Evolutionary conservation across 2,113 vertebrate genomes (phyloP), one percentile per base, ranked within the genome.

Genomic region (Tichodroma muraria): DNA sequence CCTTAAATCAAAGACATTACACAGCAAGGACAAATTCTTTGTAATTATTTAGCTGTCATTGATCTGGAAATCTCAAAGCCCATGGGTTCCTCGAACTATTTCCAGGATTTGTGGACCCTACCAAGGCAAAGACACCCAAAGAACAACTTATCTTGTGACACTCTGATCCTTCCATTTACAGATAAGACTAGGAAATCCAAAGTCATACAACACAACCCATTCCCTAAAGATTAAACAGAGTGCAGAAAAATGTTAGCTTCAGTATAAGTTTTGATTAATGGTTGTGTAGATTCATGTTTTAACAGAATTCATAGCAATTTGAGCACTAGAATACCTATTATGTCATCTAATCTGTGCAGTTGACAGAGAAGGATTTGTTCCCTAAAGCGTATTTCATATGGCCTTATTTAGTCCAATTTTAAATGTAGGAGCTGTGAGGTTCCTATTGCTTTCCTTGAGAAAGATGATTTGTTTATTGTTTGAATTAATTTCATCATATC

Each of bases 381-480:
- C 73, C 63, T 77, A 66, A 44, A 70, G n/a, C 38, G 7, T 69
- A 79, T 91, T 92, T 94, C 70, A 76, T 24, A 42, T 20, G 6
- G 16, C 38, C 90, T 89, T 47, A 87, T 69, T 79, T 49, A 65
- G 28, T 87, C 33, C 38, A 49, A 57, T 89, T 94, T 90, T 64
- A 91, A 90, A 89, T 45, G 25, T 76, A 38, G 42, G 57, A 93
- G 14, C 31, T 9, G 6, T 50, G 61, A 87, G 69, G 45, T n/a
- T 90, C 38, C 33, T 83, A 65, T 56, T 68, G 61, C n/a, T 82
- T 90, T 83, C 57, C 78, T 64, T 69, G 15, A 83, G 45, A 87
- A 87, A 72, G 35, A 9, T 44, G 61, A 82, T 89, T 92, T 92
- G 21, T 89, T 92, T 95, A 87, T 65, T 93, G 40, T 85, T 89